phyloP scores from a whole-genome alignment of 2,797 vertebrate genomes.

The Sternarchorhynchus goeldii region DNA sequence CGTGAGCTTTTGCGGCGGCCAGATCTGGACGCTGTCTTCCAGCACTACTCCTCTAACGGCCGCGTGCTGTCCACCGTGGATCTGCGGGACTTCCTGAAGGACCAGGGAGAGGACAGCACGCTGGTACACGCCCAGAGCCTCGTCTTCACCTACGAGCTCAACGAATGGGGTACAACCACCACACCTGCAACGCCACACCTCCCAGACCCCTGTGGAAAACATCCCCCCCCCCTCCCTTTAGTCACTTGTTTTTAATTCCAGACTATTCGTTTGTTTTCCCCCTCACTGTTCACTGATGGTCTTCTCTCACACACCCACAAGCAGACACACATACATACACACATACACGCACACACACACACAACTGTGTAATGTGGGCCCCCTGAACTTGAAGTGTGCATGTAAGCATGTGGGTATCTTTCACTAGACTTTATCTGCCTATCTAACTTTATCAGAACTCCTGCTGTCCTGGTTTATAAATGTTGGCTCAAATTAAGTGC shows the following conservation, averaged over 20 bases:
- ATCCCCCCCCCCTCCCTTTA: background rate
- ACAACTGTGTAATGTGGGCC: too few relatives aligned
- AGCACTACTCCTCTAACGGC: constrained; percentile 81
- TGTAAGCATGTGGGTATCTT: background rate
- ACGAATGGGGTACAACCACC: constrained; percentile 81
- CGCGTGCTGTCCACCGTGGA: constrained; percentile 83
- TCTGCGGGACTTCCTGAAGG: constrained; percentile 84
- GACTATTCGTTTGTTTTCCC: too few relatives aligned
- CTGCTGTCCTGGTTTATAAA: background rate
- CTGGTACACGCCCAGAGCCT: constrained; percentile 76
- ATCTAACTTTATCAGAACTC: background rate
- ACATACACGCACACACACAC: too few relatives aligned
- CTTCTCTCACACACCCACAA: too few relatives aligned
- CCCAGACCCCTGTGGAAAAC: background rate
- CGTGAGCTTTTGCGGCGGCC: constrained; percentile 85
- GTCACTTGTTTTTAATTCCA: background rate
- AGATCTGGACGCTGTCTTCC: constrained; percentile 86
- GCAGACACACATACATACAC: too few relatives aligned
- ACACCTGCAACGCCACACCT: background rate
- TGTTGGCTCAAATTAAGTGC: background rate
- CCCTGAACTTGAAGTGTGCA: too few relatives aligned
- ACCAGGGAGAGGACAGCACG: constrained; percentile 85
- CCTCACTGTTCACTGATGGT: too few relatives aligned
- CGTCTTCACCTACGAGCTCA: constrained; percentile 86
- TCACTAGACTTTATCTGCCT: background rate